These are phyloP conservation scores for Tachyglossus aculeatus DNA, from an alignment of 2,797 vertebrate species.

Conservation along the genomic window DNA sequence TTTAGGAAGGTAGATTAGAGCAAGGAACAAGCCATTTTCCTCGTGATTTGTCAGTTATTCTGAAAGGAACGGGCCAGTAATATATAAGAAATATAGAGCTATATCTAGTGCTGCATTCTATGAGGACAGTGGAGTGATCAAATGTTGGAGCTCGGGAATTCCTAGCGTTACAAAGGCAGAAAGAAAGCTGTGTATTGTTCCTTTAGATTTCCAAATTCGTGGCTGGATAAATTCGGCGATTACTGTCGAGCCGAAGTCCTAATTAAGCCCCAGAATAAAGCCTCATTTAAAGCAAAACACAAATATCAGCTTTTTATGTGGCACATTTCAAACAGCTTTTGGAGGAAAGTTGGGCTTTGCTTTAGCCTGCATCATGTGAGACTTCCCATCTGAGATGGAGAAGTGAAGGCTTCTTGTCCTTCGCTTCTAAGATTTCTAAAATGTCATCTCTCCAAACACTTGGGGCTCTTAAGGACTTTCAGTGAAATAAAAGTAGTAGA, in stretches of 20 bases:
- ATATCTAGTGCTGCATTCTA: too few species aligned
- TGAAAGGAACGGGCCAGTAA: too few species aligned
- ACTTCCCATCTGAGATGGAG: not conserved
- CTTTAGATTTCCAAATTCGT: too few species aligned
- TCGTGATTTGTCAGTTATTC: too few species aligned
- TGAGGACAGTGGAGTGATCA: too few species aligned
- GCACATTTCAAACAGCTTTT: not conserved
- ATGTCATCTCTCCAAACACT: not conserved
- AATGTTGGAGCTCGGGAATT: too few species aligned
- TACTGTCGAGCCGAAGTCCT: not conserved
- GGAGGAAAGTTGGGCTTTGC: not conserved
- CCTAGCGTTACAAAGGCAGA: too few species aligned
- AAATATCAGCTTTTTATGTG: not conserved
- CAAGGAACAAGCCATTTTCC: not conserved
- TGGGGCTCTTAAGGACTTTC: not conserved
- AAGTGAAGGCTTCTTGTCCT: not conserved
- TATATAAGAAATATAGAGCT: too few species aligned
- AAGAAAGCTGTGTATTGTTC: too few species aligned
- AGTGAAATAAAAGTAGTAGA: not conserved
- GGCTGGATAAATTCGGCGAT: not conserved
- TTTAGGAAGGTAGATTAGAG: too few species aligned
- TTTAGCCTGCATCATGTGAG: not conserved
- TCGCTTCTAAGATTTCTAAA: conserved; percentile 12
- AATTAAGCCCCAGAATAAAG: not conserved
- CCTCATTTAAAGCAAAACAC: not conserved